Evolutionary conservation across 2,888 invertebrate species (phyloP).

Genomic region (Tromatobia lineatoria): DNA sequence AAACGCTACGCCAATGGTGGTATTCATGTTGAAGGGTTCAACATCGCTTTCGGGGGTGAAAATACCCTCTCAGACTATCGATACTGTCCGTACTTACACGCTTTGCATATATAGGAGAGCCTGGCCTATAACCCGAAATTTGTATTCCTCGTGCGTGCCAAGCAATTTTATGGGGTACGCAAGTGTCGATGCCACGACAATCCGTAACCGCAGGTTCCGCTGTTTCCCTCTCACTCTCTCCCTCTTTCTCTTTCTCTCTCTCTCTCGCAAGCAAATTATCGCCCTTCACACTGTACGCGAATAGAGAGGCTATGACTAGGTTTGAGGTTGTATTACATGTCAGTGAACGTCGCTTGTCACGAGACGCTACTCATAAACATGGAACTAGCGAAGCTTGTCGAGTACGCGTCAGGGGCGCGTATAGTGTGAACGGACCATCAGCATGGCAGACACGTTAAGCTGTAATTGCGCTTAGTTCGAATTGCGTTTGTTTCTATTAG

Average conservation of each 20-base stretch:
- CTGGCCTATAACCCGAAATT: constrained; percentile 19
- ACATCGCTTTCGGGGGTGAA: not conserved
- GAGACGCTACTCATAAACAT: too few species aligned
- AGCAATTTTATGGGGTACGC: constrained; percentile 50
- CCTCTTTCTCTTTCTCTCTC: not conserved
- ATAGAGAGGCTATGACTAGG: too few species aligned
- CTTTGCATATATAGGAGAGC: not conserved
- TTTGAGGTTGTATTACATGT: too few species aligned
- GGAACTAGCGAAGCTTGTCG: too few species aligned
- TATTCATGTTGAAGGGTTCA: constrained; percentile 9
- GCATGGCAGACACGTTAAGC: not conserved
- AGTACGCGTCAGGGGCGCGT: too few species aligned
- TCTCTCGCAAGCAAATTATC: not conserved
- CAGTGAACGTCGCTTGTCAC: too few species aligned
- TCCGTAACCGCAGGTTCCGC: constrained; percentile 25
- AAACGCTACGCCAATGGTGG: constrained; percentile 15
- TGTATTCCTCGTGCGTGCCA: constrained; percentile 53
- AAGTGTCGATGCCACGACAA: constrained; percentile 44
- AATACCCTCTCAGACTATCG: constrained; percentile 29
- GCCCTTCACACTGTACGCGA: too few species aligned
- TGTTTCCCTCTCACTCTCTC: not conserved
- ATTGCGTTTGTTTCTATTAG: too few species aligned
- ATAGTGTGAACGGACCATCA: too few species aligned
- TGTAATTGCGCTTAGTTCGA: constrained; percentile 9
- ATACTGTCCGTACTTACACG: constrained; percentile 5